These are phyloP conservation scores for Orthonyx spaldingii DNA, from an alignment of 2,113 vertebrate species.

Conservation along the genomic window DNA sequence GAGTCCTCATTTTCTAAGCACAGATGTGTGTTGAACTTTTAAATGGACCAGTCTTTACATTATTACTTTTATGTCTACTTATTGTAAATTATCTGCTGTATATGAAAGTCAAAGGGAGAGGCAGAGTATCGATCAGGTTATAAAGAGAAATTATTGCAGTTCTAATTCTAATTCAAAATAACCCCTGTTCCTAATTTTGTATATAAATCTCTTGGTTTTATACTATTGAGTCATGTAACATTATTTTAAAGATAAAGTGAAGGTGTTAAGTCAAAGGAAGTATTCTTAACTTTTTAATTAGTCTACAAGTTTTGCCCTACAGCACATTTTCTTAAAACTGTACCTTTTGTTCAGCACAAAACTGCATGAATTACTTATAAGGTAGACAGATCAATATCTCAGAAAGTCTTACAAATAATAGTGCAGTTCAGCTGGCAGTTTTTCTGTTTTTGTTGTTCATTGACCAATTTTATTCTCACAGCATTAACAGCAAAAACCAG, in stretches of 20 bases:
- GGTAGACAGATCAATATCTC: slow-evolving; percentile 54
- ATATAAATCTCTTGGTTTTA: not conserved
- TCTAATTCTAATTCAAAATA: not conserved
- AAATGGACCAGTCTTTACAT: not conserved
- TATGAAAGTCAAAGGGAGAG: slow-evolving; percentile 27
- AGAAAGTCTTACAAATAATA: slow-evolving; percentile 56
- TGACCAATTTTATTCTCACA: slow-evolving; percentile 32
- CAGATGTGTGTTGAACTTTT: not conserved
- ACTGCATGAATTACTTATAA: slow-evolving; percentile 62
- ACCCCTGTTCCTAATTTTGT: not conserved
- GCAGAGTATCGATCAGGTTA: not conserved
- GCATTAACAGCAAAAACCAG: slow-evolving; percentile 13
- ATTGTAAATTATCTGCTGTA: not conserved
- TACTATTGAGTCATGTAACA: not conserved
- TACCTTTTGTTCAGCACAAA: slow-evolving; percentile 43
- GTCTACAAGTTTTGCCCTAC: slow-evolving; percentile 6
- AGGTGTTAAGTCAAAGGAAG: slow-evolving; percentile 36
- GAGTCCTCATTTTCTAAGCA: not conserved
- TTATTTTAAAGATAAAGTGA: slow-evolving; percentile 1
- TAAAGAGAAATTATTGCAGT: not conserved
- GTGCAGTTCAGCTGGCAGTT: slow-evolving; percentile 43
- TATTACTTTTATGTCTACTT: not conserved
- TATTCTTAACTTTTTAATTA: slow-evolving; percentile 54
- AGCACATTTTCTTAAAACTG: slow-evolving; percentile 41
- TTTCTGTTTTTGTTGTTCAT: not conserved